Evolutionary conservation across 2,888 invertebrate species (phyloP), one percentile per base, ranked within the genome.

Genomic region (Thereva nobilitata): DNA sequence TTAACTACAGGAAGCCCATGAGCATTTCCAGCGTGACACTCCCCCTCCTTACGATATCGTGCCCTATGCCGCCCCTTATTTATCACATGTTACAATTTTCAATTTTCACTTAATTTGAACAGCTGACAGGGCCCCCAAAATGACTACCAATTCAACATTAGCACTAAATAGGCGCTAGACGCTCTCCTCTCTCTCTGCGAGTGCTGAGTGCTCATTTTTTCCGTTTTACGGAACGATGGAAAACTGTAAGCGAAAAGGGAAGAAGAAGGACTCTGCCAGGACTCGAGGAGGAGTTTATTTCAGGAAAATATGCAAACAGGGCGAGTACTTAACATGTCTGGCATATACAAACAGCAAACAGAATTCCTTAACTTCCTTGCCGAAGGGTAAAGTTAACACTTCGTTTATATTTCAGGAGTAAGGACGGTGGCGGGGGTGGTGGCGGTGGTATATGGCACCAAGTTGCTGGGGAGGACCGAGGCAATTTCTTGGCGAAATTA

Each of bases 101-200:
- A 59, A 59, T 59, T 59, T 59, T 59, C 59, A 47, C 59, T 59
- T 59, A 59, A 59, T 59, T 59, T 59, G 59, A 59, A 59, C 47
- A 47, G 49, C 47, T 59, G 59, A 49, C 59, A 59, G 38, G 49
- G 2, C 23, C 23, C 47, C 59, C 44, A 38, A 47, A 59, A 59
- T 38, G 59, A 49, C 47, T 59, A 40, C 47, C 47, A 47, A 59
- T 47, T 34, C 47, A 9, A 10, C 47, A 59, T 59, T 59, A 45
- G 49, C 47, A 47, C 37, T 35, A 47, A 59, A 38, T 52, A 35
- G 52, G 23, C 23, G 53, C 8, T 12, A 34, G 5, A 40, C 12
- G 38, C 10, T 2, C 40, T 10, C 6, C 37, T n/a, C 4, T 4
- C 38, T 12, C 10, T 23, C 23, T 2, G 23, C 23, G 1, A 23